Evolutionary conservation across 2,888 invertebrate genomes (phyloP), one percentile per base, ranked within the genome.

Genomic region (Eubasilissa splendida): DNA sequence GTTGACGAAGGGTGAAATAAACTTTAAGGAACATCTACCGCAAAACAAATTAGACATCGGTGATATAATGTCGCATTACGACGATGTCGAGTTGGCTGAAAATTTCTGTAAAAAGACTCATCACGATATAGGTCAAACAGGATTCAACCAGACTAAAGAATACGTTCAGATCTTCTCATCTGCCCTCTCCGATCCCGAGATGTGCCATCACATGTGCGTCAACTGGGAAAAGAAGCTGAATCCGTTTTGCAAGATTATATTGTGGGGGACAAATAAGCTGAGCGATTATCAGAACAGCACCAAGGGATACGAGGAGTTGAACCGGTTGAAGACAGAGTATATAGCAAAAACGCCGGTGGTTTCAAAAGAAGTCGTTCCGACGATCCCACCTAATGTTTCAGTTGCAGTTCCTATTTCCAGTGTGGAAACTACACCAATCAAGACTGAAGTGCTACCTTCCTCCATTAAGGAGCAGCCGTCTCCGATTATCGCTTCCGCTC

Each of bases 241-340:
- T 12, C 68, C 76, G 33, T 59, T 80, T 42, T 80, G 80, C 56
- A 80, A 80, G 56, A 50, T 76, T 5, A 76, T 80, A 42, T 54
- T 80, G 4, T 80, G 80, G 80, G 68, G 50, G 9, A 73, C 65
- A 10, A 22, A 11, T 7, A 54, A 58, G 50, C 58, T 77, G n/a
- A 77, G 68, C 22, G 68, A 68, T 10, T 54, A 66, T 12, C 14
- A 56, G 10, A 59, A 76, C 4, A 33, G 5, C 10, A 42, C 54
- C n/a, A 53, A 2, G 10, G 65, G 31, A 54, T 76, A 12, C 9
- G 22, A 9, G 31, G 31, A 65, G 22, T 52, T 76, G 31, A 65
- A 54, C 52, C 22, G 22, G 22, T 22, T 22, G 22, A 22, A 22
- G 22, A 22, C 1, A 1, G 22, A 22, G 22, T 8, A 63, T 31